Conservation (phyloP, 1,140 invertebrate genomes). For the Dreissena polymorpha region DNA sequence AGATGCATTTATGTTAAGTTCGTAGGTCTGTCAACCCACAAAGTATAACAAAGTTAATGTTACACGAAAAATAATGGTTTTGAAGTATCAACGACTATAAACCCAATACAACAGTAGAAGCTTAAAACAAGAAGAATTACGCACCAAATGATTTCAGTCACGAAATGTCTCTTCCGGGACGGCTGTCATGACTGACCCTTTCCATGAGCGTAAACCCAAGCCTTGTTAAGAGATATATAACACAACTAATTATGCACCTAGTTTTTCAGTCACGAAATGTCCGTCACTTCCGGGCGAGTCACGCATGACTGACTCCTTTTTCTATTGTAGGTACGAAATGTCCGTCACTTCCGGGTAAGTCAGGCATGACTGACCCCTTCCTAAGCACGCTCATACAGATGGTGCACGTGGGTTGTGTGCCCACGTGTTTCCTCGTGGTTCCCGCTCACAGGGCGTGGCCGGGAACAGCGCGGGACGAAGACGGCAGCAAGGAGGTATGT, state of each 20-base stretch:
- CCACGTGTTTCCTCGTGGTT: slow-evolving; percentile 31
- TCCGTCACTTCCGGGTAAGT: background rate
- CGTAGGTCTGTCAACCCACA: background rate
- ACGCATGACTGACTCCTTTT: slow-evolving; percentile 27
- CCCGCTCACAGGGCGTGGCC: too few relatives aligned
- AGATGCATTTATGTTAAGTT: background rate
- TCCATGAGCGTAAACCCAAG: too few relatives aligned
- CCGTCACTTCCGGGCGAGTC: slow-evolving; percentile 2
- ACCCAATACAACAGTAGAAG: background rate
- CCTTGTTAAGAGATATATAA: background rate
- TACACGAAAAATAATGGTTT: too few relatives aligned
- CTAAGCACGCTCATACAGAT: slow-evolving; percentile 48
- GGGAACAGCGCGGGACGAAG: too few relatives aligned
- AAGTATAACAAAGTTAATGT: background rate
- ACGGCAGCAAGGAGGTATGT: slow-evolving; percentile 35
- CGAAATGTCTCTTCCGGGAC: too few relatives aligned
- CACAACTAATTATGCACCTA: too few relatives aligned
- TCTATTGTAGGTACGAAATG: slow-evolving; percentile 30
- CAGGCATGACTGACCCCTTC: slow-evolving; percentile 16
- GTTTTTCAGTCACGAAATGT: background rate
- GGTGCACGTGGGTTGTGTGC: slow-evolving; percentile 22
- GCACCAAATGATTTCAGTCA: too few relatives aligned
- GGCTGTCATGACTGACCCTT: slow-evolving; percentile 7
- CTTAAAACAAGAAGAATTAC: too few relatives aligned
- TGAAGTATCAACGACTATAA: background rate